Evolutionary conservation across 2,113 vertebrate species (phyloP).

Genomic region (Perccottus glenii): DNA sequence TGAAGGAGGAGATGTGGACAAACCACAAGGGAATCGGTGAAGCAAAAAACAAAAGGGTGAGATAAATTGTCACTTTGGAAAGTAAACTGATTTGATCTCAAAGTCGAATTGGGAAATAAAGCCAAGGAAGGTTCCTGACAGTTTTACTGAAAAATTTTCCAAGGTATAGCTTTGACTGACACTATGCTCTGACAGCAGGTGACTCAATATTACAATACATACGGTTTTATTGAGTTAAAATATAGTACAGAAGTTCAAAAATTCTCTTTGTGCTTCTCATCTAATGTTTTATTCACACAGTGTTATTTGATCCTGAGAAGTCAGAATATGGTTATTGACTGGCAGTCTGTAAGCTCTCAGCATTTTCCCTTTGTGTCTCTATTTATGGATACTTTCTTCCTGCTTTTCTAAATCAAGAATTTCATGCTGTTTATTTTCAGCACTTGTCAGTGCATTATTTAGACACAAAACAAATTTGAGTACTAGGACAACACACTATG

Average conservation of each 20-base stretch:
- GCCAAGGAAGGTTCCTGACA: neutral
- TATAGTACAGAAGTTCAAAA: slow-evolving; percentile 1
- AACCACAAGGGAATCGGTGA: slow-evolving; percentile 66
- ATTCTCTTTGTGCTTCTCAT: neutral
- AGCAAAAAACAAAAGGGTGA: slow-evolving; percentile 75
- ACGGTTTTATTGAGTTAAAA: slow-evolving; percentile 21
- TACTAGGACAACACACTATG: neutral
- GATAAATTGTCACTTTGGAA: neutral
- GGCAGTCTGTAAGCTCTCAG: slow-evolving; percentile 23
- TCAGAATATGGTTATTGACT: slow-evolving; percentile 28
- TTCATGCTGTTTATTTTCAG: neutral
- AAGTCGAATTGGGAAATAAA: neutral
- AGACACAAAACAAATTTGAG: neutral
- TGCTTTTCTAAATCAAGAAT: neutral
- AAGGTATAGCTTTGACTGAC: neutral
- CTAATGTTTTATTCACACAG: slow-evolving; percentile 58
- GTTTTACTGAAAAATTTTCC: neutral
- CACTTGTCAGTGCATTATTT: neutral
- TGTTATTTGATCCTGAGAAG: slow-evolving; percentile 38
- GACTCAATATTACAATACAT: neutral
- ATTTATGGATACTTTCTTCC: neutral
- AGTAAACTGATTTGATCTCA: neutral
- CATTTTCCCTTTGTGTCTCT: slow-evolving; percentile 4
- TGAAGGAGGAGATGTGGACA: slow-evolving; percentile 63
- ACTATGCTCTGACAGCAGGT: neutral